These are phyloP conservation scores for Psylliodes chrysocephalus DNA, from an alignment of 2,888 invertebrate genomes.

Conservation along the genomic window DNA sequence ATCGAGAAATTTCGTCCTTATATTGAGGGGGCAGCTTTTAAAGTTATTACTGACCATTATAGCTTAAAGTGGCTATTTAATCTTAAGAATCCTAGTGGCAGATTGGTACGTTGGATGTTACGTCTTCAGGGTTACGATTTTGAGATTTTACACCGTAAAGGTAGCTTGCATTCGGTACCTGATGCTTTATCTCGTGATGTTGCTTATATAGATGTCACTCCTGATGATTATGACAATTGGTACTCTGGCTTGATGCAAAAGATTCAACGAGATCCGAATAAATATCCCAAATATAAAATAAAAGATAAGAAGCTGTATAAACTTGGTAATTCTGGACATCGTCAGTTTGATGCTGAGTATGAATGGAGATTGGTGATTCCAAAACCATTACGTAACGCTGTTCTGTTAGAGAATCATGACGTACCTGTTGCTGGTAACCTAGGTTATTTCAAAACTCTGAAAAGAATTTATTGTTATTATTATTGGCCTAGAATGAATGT, in stretches of 20 bases:
- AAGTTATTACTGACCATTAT: slow-evolving; percentile 44
- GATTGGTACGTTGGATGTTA: slow-evolving; percentile 36
- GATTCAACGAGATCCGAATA: slow-evolving; percentile 24
- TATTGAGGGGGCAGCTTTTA: slow-evolving; percentile 40
- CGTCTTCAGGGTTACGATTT: slow-evolving; percentile 29
- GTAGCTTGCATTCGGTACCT: slow-evolving; percentile 20
- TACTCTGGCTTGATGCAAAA: slow-evolving; percentile 16
- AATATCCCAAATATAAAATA: slow-evolving; percentile 39
- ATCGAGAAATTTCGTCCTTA: slow-evolving; percentile 44
- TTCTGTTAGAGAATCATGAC: slow-evolving; percentile 25
- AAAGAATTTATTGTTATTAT: slow-evolving; percentile 14
- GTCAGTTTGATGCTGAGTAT: slow-evolving; percentile 12
- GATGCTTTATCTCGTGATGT: slow-evolving; percentile 25
- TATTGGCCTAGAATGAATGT: slow-evolving; percentile 27
- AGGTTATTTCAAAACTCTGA: slow-evolving; percentile 27
- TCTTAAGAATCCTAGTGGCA: slow-evolving; percentile 37
- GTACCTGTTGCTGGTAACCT: slow-evolving; percentile 28
- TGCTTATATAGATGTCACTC: slow-evolving; percentile 1
- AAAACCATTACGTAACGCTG: slow-evolving; percentile 13
- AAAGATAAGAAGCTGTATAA: slow-evolving; percentile 38
- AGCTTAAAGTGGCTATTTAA: slow-evolving; percentile 36
- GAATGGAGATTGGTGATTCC: slow-evolving; percentile 33
- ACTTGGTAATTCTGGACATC: slow-evolving; percentile 15
- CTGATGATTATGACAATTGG: slow-evolving; percentile 23
- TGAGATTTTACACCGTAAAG: slow-evolving; percentile 23